Conservation (phyloP, 2,797 vertebrate genomes). For the Notolepis coatsorum region DNA sequence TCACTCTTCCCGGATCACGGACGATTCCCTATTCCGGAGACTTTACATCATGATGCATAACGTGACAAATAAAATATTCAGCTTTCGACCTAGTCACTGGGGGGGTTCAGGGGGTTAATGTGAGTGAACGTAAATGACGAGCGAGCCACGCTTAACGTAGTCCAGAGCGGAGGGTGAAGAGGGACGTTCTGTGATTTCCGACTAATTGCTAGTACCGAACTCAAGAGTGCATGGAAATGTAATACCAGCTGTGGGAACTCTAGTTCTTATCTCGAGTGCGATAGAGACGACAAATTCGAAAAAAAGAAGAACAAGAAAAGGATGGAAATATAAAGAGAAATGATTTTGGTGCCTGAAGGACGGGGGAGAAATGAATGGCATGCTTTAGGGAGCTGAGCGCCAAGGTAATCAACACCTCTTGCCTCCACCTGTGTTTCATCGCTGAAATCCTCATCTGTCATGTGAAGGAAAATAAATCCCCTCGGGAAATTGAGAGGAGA, state of each 20-base stretch:
- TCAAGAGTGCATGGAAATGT: constrained; percentile 15
- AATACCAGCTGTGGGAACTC: constrained; percentile 5
- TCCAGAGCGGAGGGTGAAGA: constrained; percentile 27
- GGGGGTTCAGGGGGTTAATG: constrained; percentile 13
- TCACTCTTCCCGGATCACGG: constrained; percentile 68
- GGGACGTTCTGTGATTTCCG: constrained; percentile 33
- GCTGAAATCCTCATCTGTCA: constrained; percentile 28
- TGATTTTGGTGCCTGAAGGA: constrained; percentile 33
- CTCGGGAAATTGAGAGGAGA: not conserved
- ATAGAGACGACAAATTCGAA: no score
- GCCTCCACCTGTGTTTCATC: constrained; percentile 38
- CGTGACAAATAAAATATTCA: constrained; percentile 67
- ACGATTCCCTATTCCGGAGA: constrained; percentile 61
- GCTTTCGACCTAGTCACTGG: constrained; percentile 55
- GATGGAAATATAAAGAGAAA: constrained; percentile 39
- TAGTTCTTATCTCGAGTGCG: constrained; percentile 32
- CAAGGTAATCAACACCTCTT: constrained; percentile 60
- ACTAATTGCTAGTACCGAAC: constrained; percentile 3
- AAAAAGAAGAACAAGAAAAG: constrained; percentile 28
- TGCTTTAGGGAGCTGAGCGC: constrained; percentile 27
- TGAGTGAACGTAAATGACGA: constrained; percentile 52
- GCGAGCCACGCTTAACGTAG: constrained; percentile 50
- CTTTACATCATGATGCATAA: constrained; percentile 60
- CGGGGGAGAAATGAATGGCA: constrained; percentile 37
- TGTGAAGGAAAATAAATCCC: constrained; percentile 29